Percentiles rank a stretch among this genome's conserved stretches.
phyloP scores from a whole-genome alignment of 92 coral and sea anemone genomes.

The Porites evermanni region DNA sequence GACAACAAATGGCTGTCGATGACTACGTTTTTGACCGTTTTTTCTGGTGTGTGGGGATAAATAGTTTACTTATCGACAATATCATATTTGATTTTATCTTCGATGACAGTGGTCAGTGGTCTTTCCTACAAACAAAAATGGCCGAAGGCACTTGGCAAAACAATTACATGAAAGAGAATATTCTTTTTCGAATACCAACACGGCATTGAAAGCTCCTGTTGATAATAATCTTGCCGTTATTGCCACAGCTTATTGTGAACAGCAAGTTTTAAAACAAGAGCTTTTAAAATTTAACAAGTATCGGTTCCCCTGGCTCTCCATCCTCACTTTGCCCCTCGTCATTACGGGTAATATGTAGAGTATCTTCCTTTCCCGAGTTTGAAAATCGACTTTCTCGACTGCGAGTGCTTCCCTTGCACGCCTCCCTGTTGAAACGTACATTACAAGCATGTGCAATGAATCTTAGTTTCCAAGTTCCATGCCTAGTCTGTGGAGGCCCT shows the following conservation, averaged over 20 bases:
- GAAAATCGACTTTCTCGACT: too few relatives aligned
- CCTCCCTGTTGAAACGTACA: too few relatives aligned
- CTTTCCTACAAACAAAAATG: constrained; percentile 22
- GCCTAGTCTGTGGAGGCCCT: too few relatives aligned
- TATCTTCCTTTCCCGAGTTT: too few relatives aligned
- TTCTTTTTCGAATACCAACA: constrained; percentile 23
- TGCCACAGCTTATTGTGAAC: constrained; percentile 33
- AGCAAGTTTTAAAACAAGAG: constrained; percentile 4
- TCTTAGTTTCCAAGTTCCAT: too few relatives aligned
- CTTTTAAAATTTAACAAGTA: too few relatives aligned
- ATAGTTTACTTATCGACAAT: constrained; percentile 33
- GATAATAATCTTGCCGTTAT: constrained; percentile 14
- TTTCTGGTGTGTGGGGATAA: not conserved
- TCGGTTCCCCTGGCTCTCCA: too few relatives aligned
- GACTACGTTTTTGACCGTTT: constrained; percentile 4
- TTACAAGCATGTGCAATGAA: too few relatives aligned
- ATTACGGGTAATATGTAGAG: too few relatives aligned
- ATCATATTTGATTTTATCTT: constrained; percentile 23
- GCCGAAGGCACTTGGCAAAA: constrained; percentile 12
- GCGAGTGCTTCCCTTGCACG: too few relatives aligned
- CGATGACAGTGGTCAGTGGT: constrained; percentile 33
- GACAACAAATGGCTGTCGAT: constrained; percentile 45
- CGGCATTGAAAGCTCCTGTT: not conserved
- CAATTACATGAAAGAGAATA: not conserved
- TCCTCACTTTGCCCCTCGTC: too few relatives aligned